phyloP scores from a whole-genome alignment of 2,113 vertebrate genomes.

The Spheniscus mendiculus region DNA sequence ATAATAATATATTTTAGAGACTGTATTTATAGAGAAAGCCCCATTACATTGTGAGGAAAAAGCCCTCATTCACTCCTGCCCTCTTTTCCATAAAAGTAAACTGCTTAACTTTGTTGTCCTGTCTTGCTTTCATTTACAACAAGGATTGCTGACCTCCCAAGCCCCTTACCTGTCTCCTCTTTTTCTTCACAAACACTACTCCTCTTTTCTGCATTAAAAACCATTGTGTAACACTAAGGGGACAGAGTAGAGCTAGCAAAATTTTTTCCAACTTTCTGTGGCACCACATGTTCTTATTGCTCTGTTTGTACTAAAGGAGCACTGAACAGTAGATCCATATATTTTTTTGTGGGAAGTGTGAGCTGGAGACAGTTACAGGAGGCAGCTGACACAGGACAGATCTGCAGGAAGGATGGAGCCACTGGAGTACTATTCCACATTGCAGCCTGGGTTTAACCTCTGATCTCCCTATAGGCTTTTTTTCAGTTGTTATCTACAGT shows the following conservation, averaged over 20 bases:
- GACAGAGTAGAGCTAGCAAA: neutral
- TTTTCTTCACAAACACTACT: neutral
- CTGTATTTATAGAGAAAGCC: neutral
- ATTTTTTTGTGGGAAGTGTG: neutral
- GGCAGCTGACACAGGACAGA: neutral
- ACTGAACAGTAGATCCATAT: neutral
- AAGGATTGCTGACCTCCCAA: neutral
- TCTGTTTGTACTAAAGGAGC: neutral
- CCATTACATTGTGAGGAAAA: neutral
- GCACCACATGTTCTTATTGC: rapidly evolving
- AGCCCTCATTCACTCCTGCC: neutral
- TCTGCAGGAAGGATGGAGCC: neutral
- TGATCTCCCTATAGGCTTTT: neutral
- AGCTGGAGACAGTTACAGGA: neutral
- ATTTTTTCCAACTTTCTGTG: neutral
- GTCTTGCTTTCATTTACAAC: neutral
- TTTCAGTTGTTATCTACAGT: neutral
- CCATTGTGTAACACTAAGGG: neutral
- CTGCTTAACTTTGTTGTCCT: neutral
- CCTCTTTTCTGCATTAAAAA: neutral
- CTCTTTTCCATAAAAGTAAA: neutral
- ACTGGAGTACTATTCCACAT: neutral
- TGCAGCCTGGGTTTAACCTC: neutral
- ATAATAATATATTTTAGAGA: neutral
- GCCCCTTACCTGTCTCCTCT: neutral